Evolutionary conservation across 2,113 vertebrate genomes (phyloP).

Genomic region (Dasypus novemcinctus): DNA sequence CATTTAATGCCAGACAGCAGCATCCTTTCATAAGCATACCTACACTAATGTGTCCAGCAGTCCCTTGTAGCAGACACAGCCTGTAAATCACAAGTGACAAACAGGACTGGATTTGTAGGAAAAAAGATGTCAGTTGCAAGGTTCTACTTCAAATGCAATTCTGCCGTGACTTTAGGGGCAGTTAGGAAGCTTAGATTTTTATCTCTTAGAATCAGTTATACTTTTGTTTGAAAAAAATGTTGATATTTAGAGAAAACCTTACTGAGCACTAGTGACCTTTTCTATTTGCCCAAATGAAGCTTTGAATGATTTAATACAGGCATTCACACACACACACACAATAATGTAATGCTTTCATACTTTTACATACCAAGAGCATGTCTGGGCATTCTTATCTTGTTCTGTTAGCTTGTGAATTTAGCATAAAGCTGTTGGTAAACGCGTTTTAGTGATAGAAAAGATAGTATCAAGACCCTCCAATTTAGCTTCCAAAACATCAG

Average conservation of each 20-base stretch:
- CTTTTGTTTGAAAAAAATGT: not conserved
- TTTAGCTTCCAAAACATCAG: constrained; percentile 54
- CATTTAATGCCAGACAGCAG: constrained; percentile 64
- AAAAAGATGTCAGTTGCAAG: constrained; percentile 10
- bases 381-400: not conserved
- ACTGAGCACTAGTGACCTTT: not conserved
- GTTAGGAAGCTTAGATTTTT: not conserved
- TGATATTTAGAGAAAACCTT: not conserved
- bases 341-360: not conserved
- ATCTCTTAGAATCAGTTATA: not conserved
- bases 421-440: not conserved
- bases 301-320: not conserved
- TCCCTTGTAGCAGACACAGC: constrained; percentile 56
- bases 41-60: constrained; percentile 68
- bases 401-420: not conserved
- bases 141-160: not conserved
- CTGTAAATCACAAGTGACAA: constrained; percentile 68
- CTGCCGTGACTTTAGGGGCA: not conserved
- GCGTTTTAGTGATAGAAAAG: constrained; percentile 58
- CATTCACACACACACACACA: not conserved
- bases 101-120: constrained; percentile 67
- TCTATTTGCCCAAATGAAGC: not conserved
- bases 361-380: not conserved
- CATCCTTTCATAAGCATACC: constrained; percentile 61
- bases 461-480: constrained; percentile 61